A percentile compares a stretch with the other conserved stretches of the same genome.
phyloP scores from a whole-genome alignment of 2,888 invertebrate species.

The Diplolepis rosae region DNA sequence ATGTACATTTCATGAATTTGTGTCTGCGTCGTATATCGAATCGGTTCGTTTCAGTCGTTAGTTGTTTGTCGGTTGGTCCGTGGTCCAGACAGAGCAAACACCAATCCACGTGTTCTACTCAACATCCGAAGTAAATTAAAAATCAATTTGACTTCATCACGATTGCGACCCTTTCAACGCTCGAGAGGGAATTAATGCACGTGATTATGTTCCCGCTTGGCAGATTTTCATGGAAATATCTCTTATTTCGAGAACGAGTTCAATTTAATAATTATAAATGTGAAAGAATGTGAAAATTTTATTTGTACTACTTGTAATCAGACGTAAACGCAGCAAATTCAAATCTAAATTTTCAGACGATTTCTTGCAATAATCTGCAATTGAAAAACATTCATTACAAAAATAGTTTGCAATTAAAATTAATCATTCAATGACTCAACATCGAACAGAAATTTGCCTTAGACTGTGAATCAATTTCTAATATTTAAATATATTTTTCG shows the following conservation, averaged over 20 bases:
- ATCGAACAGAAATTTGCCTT: background rate
- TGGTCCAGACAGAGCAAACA: slow-evolving; percentile 64
- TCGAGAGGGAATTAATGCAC: background rate
- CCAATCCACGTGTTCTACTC: slow-evolving; percentile 46
- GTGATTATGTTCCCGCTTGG: background rate
- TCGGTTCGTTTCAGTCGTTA: slow-evolving; percentile 29
- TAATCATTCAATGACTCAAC: background rate
- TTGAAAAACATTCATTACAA: background rate
- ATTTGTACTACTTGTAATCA: background rate
- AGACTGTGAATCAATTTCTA: background rate
- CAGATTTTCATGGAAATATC: background rate
- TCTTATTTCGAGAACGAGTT: background rate
- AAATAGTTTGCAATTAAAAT: background rate
- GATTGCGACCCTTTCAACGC: slow-evolving; percentile 40
- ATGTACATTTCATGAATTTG: slow-evolving; percentile 26
- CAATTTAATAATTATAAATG: background rate
- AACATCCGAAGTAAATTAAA: slow-evolving; percentile 59
- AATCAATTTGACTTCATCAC: slow-evolving; percentile 59
- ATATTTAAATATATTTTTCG: no score
- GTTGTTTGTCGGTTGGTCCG: slow-evolving; percentile 45
- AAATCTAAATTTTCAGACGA: background rate
- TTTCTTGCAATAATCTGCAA: background rate
- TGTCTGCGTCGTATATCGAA: slow-evolving; percentile 32
- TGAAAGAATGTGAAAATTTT: background rate
- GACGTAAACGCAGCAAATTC: background rate